Evolutionary conservation across 2,888 invertebrate species (phyloP), one percentile per base, ranked within the genome.

Genomic region (Chrysopilus asiliformis): DNA sequence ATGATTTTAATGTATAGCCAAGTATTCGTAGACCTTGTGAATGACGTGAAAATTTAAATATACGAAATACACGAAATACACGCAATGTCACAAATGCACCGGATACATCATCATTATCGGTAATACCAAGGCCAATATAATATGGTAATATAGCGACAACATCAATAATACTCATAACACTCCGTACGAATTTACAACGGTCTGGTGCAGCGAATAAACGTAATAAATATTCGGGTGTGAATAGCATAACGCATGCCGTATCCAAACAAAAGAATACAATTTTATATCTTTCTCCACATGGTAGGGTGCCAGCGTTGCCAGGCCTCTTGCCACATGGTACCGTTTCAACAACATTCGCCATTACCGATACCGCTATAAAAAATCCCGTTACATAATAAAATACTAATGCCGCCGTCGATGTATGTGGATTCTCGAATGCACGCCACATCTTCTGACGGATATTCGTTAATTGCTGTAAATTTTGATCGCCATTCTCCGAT

Each of bases 341-440:
- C 3, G 97, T 97, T 66, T 97, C 97, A 43, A 95, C 89, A 38
- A 99, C 97, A 66, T 98, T 99, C 40, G 97, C 97, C 81, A 97
- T 83, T 54, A 98, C 98, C 44, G 94, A 95, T 32, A 98, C 93
- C 48, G 98, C 97, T 55, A 98, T 98, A 70, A 98, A 98, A 68
- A 97, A 98, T 36, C 98, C 98, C 31, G 98, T 98, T 42, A 98
- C 98, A 67, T 98, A 98, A 67, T 98, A 98, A 67, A 99, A 98
- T 43, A 99, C 97, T 52, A 98, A 71, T n/a, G 98, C 98, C 5
- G 95, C 86, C 26, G 97, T 98, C 40, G 94, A 93, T 41, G 93
- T 93, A 68, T 98, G 97, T 19, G 98, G 94, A 68, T 98, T 98
- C 67, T 99, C 97, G 64, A 99, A 99, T 32, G 98, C 97, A 52